Evolutionary conservation across 1,140 invertebrate genomes (phyloP), one percentile per base, ranked within the genome.

Genomic region (Drosophila albomicans): DNA sequence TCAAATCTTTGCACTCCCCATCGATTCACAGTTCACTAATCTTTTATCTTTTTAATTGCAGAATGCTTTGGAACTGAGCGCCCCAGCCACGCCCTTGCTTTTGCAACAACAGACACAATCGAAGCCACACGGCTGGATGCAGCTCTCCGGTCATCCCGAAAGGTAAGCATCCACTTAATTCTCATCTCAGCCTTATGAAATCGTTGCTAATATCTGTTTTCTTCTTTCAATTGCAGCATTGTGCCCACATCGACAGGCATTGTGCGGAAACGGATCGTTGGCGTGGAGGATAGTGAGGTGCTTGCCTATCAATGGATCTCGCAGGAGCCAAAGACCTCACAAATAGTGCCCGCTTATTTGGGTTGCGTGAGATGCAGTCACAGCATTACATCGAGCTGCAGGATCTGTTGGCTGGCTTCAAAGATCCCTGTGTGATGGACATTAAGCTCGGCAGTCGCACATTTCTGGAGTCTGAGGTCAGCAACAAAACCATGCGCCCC

Each of bases 381-480:
- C 97, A 99, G 87, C 95, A 95, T 45, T 98, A 97, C 91, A 98
- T 98, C 73, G 97, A 98, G 93, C 94, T 98, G 54, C 96, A 98
- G 93, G 97, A 98, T 92, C 93, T 99, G 2, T 92, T 98, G 13
- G 96, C 96, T 75, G 96, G 96, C 43, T 98, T 98, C 92, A 93
- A 95, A 75, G 96, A 98, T 92, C 97, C 97, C 0, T 95, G 97
- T 77, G 97, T 98, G 1, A 98, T 98, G 95, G 98, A 98, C 91
- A 96, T 98, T 45, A 98, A 98, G 94, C 97, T 98, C 94, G 98
- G 98, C 11, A 96, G 96, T 0, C 94, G 97, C 66, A 99, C 98
- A 7, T 99, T 99, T 91, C 94, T 99, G 4, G 98, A 99, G 93
- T 96, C 96, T 1, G 98, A 99, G 94, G 98, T 99, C 1, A 95